Evolutionary conservation across 2,797 vertebrate species (phyloP).

Genomic region (Megalops cyprinoides): DNA sequence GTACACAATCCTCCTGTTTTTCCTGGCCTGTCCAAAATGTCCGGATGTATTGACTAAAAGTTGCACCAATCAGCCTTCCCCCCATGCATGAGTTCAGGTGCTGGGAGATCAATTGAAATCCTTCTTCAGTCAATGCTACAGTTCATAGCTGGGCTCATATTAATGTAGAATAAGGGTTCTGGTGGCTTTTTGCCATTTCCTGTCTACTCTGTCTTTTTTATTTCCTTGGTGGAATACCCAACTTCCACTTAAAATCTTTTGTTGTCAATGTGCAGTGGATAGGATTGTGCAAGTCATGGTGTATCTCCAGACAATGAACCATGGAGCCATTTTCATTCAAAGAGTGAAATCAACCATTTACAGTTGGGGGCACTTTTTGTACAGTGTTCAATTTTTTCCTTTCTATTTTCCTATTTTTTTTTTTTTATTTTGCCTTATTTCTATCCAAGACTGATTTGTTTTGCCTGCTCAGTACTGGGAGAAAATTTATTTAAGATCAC

Average conservation of each 20-base stretch:
- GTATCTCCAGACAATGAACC: not conserved
- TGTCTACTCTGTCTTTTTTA: not conserved
- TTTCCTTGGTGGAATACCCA: not conserved
- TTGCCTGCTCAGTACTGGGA: not conserved
- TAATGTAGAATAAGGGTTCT: not conserved
- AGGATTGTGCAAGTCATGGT: not conserved
- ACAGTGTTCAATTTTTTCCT: conserved; percentile 30
- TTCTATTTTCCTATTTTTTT: conserved; percentile 29
- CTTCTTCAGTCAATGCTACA: conserved; percentile 10
- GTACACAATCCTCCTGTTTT: too few relatives aligned
- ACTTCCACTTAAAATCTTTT: not conserved
- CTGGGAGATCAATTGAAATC: conserved; percentile 12
- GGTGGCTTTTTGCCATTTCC: not conserved
- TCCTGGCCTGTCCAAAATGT: too few relatives aligned
- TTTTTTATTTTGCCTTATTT: conserved; percentile 12
- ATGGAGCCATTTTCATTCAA: not conserved
- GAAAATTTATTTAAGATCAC: too few relatives aligned
- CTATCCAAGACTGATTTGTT: not conserved
- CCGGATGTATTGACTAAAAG: too few relatives aligned
- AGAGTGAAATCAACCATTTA: not conserved
- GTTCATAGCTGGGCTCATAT: not conserved
- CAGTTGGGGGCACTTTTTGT: not conserved
- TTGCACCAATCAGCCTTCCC: too few relatives aligned
- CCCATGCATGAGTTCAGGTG: conserved; percentile 16
- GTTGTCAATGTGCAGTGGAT: not conserved